Evolutionary conservation across 2,113 vertebrate species (phyloP).

Genomic region (Lipophrys pholis): DNA sequence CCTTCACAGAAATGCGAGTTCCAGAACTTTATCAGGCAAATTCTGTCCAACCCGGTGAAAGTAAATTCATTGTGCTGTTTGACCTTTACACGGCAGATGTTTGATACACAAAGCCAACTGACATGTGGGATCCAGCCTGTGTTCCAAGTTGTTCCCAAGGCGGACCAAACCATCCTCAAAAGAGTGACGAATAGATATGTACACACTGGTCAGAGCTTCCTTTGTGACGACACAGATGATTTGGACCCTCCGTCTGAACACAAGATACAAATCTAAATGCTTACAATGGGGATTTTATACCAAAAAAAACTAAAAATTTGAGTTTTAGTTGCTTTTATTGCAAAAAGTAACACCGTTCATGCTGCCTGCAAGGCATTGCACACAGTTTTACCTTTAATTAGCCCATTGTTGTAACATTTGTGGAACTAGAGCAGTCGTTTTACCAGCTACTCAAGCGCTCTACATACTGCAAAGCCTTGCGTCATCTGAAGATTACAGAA

Average conservation of each 20-base stretch:
- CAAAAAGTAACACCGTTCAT: too few relatives aligned
- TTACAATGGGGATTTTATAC: too few relatives aligned
- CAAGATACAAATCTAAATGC: too few relatives aligned
- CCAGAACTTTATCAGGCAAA: conserved; percentile 27
- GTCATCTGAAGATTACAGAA: neutral
- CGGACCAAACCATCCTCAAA: neutral
- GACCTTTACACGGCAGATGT: neutral
- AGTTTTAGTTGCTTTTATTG: too few relatives aligned
- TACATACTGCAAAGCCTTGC: neutral
- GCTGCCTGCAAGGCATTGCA: too few relatives aligned
- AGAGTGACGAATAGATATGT: conserved; percentile 4
- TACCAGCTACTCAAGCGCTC: neutral
- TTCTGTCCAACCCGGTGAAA: neutral
- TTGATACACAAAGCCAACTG: neutral
- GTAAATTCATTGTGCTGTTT: conserved; percentile 4
- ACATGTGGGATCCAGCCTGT: neutral
- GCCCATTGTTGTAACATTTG: too few relatives aligned
- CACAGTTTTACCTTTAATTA: too few relatives aligned
- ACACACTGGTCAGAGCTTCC: neutral
- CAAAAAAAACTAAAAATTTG: too few relatives aligned
- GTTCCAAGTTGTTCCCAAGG: neutral
- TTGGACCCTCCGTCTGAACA: too few relatives aligned
- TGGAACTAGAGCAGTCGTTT: too few relatives aligned
- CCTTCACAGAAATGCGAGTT: conserved; percentile 47
- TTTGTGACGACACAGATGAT: too few relatives aligned